Evolutionary conservation across 1,140 invertebrate species (phyloP).

Genomic region (Zaprionus inermis): DNA sequence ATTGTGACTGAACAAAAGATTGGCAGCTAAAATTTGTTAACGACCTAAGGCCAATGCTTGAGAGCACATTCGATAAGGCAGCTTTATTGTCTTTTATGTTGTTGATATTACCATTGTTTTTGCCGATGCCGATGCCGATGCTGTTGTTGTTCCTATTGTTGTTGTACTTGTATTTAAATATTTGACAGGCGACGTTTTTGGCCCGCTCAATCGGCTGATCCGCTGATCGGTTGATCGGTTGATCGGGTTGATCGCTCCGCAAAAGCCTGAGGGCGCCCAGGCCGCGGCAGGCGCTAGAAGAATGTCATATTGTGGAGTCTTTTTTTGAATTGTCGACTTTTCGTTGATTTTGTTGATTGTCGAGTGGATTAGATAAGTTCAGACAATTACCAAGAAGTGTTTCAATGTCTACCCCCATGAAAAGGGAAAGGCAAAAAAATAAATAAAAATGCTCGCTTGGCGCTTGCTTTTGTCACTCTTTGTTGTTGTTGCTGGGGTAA

Average conservation of each 20-base stretch:
- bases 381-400: constrained; percentile 62
- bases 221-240: not conserved
- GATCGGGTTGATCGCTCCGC: not conserved
- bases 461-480: constrained; percentile 53
- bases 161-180: constrained; percentile 52
- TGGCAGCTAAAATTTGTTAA: constrained; percentile 72
- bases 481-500: constrained; percentile 39
- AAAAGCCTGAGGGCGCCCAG: constrained; percentile 49
- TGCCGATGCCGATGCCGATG: not conserved
- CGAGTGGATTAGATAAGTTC: constrained; percentile 68
- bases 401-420: constrained; percentile 63
- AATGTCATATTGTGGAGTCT: constrained; percentile 66
- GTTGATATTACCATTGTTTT: constrained; percentile 12
- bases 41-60: constrained; percentile 72
- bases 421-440: constrained; percentile 75
- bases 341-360: constrained; percentile 70
- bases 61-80: constrained; percentile 71
- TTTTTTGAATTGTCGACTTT: constrained; percentile 21
- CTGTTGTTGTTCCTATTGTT: constrained; percentile 29
- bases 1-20: constrained; percentile 68
- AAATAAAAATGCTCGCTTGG: constrained; percentile 47
- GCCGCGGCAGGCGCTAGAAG: constrained; percentile 65
- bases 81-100: constrained; percentile 47
- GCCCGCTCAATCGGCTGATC: constrained; percentile 1
- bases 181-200: constrained; percentile 69